Percentiles rank a stretch among this genome's conserved stretches.
Conservation (phyloP, 2,888 invertebrate species). For the Agrotis clavis region DNA sequence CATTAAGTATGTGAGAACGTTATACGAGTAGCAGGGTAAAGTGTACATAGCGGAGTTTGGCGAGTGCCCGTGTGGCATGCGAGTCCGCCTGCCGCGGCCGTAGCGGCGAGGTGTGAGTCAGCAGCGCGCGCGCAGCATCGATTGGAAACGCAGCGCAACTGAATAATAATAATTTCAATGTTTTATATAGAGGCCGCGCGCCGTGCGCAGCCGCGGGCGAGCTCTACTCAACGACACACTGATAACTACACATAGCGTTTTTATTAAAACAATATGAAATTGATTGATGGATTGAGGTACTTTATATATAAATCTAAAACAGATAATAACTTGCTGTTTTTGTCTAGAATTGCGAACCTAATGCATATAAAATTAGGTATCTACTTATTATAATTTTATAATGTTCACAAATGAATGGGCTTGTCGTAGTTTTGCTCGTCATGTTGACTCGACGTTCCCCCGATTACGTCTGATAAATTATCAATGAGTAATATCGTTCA, state of each 20-base stretch:
- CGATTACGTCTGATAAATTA: background rate
- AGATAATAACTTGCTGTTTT: conserved; percentile 9
- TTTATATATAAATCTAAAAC: conserved; percentile 6
- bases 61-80: too few species aligned
- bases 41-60: too few species aligned
- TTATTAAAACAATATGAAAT: conserved; percentile 17
- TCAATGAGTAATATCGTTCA: background rate
- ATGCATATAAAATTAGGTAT: background rate
- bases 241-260: conserved; percentile 5
- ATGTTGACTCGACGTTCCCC: background rate
- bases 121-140: background rate
- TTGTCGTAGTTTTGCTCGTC: background rate
- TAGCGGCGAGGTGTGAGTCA: background rate
- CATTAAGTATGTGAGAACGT: too few species aligned
- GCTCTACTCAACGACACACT: background rate
- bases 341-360: conserved; percentile 8
- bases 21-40: too few species aligned
- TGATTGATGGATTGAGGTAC: conserved; percentile 29
- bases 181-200: background rate
- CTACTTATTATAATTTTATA: background rate
- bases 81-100: background rate
- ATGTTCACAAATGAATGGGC: conserved; percentile 1
- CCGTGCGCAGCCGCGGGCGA: background rate
- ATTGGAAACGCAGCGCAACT: conserved; percentile 22
- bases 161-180: conserved; percentile 9